Evolutionary conservation across 2,888 invertebrate species (phyloP).

Genomic region (Polylopha cassiicola): DNA sequence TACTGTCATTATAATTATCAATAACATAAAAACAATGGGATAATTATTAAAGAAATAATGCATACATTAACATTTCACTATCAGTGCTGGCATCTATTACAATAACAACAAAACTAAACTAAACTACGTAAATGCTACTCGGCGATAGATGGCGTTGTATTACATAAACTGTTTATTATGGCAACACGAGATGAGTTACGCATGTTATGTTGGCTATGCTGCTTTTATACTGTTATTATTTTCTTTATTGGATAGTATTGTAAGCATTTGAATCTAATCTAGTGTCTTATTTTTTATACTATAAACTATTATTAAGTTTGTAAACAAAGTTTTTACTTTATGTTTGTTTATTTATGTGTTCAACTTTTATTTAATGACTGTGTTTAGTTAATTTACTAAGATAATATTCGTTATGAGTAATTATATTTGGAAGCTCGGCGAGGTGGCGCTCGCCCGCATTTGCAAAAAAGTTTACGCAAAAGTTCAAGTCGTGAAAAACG

Average conservation of each 20-base stretch:
- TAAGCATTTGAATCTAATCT: conserved; percentile 3
- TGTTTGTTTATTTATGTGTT: too few species aligned
- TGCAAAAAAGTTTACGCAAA: conserved; percentile 60
- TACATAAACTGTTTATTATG: not conserved
- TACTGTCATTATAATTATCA: too few species aligned
- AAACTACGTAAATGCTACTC: conserved; percentile 12
- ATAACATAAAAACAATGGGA: too few species aligned
- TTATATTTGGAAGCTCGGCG: conserved; percentile 65
- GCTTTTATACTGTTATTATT: not conserved
- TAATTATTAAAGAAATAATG: too few species aligned
- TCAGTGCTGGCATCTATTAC: not conserved
- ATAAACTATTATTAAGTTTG: too few species aligned
- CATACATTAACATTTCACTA: not conserved
- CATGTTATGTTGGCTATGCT: not conserved
- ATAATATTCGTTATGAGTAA: conserved; percentile 37
- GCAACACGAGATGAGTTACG: conserved; percentile 40
- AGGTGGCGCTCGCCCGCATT: conserved; percentile 58
- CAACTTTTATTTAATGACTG: too few species aligned
- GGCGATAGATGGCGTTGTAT: conserved; percentile 18
- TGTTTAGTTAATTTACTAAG: not conserved
- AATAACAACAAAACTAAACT: not conserved
- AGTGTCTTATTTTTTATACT: too few species aligned
- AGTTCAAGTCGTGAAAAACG: conserved; percentile 61
- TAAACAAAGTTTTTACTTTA: too few species aligned
- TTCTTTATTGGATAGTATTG: not conserved